A percentile compares a stretch with the other conserved stretches of the same genome.
Conservation (phyloP, 2,113 vertebrate species). For the Vicugna pacos region DNA sequence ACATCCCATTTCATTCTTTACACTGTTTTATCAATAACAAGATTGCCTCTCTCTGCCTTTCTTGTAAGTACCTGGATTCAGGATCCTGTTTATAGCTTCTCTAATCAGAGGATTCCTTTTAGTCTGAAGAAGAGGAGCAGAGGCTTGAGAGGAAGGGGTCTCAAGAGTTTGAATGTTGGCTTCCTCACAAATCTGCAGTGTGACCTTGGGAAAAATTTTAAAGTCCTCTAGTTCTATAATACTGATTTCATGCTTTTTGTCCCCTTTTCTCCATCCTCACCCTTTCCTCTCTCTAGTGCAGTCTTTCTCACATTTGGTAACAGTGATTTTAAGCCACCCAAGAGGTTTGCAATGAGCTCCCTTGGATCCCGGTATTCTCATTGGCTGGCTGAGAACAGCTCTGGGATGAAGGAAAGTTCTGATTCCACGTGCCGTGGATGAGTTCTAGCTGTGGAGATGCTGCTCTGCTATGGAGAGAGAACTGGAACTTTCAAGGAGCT, state of each 20-base stretch:
- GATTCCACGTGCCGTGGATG: not conserved
- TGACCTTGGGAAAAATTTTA: constrained; percentile 16
- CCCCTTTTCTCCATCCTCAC: not conserved
- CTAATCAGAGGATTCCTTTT: constrained; percentile 34
- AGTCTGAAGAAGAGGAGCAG: constrained; percentile 11
- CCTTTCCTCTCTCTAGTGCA: not conserved
- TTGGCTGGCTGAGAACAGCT: not conserved
- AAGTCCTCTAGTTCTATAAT: not conserved
- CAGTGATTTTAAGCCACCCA: not conserved
- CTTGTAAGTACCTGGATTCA: constrained; percentile 64
- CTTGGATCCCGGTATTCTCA: not conserved
- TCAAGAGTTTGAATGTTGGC: not conserved
- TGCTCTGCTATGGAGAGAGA: not conserved
- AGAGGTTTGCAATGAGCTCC: not conserved
- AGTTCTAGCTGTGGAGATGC: not conserved
- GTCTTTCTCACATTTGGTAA: not conserved
- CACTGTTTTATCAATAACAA: constrained; percentile 76
- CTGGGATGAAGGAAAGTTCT: not conserved
- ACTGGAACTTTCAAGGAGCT: not conserved
- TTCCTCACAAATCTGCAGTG: not conserved
- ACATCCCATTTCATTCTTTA: constrained; percentile 75
- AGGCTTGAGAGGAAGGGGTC: not conserved
- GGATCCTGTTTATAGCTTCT: constrained; percentile 59
- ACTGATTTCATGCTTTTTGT: not conserved
- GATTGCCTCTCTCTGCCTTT: constrained; percentile 69